Percentiles rank a stretch among this genome's conserved stretches.
Conservation (phyloP, 1,140 invertebrate species). For the Vollenhovia emeryi region DNA sequence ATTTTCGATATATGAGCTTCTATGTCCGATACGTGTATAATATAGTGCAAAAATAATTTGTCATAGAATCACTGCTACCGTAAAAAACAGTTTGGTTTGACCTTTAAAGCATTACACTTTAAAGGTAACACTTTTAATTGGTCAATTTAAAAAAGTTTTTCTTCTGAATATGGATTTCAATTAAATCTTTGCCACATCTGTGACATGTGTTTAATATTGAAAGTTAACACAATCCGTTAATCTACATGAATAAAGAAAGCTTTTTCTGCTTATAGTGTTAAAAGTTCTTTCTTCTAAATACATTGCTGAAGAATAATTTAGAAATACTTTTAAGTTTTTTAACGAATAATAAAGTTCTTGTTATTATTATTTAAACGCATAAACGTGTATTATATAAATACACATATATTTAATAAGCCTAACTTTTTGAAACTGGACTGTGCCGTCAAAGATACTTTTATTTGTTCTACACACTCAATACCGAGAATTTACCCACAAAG, state of each 20-base stretch:
- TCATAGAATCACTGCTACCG: neutral
- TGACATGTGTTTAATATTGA: neutral
- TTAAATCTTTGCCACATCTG: neutral
- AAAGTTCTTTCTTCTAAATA: neutral
- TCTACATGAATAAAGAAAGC: neutral
- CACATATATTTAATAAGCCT: neutral
- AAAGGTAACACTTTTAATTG: neutral
- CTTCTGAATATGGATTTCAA: neutral
- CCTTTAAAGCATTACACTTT: neutral
- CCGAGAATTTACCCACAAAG: slow-evolving; percentile 3
- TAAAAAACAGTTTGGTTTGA: neutral
- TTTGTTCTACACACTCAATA: neutral
- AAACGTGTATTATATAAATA: neutral
- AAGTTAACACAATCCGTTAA: neutral
- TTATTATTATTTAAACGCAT: neutral
- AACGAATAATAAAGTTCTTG: neutral
- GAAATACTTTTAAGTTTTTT: neutral
- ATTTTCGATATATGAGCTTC: slow-evolving; percentile 38
- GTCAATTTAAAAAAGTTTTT: neutral
- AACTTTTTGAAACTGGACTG: neutral
- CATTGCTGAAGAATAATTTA: neutral
- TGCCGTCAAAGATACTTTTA: neutral
- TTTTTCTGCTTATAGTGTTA: neutral
- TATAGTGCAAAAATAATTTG: slow-evolving; percentile 12
- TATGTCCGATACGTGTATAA: neutral